Evolutionary conservation across 1,140 invertebrate species (phyloP), one percentile per base, ranked within the genome.

Genomic region (Drosophila chauvacae): DNA sequence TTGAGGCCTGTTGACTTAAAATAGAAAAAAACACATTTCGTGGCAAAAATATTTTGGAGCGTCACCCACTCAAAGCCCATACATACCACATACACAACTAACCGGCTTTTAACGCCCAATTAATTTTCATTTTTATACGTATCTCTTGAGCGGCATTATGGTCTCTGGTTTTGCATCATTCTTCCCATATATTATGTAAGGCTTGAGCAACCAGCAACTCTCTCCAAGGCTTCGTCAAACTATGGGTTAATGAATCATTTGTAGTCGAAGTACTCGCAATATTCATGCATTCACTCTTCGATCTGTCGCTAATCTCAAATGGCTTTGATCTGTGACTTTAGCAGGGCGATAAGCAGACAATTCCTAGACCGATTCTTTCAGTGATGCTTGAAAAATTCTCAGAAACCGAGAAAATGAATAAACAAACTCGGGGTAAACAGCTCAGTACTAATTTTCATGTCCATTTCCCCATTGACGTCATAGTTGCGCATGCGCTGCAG

Each of bases 401-500:
- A 14, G 48, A 63, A 73, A 37, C 20, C n/a, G 10, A 42, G 30
- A 55, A 33, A 23, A 23, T 41, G 10, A 23, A 28, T 41, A 74
- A 53, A 61, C 51, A 48, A 42, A 42, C 41, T 14, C 0, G 11
- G 30, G 33, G 48, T 62, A 61, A 62, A 45, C 48, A 45, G 20
- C n/a, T 35, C 23, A 23, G 65, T 41, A 28, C 18, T 35, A 6
- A 47, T 20, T 16, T 45, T n/a, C 6, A 20, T 23, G 18, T 7
- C 5, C 14, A 41, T 75, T 65, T 74, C 72, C 72, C 72, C 50
- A 51, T 65, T 76, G 72, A 76, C 72, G 72, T 77, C 73, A 77
- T 65, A 66, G 55, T 41, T 47, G 71, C 73, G 71, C 73, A 59
- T 66, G 73, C 73, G 73, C 39, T 64, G 58, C 59, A 64, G 35